Evolutionary conservation across 2,797 vertebrate genomes (phyloP).

Genomic region (Clarias laeviceps): DNA sequence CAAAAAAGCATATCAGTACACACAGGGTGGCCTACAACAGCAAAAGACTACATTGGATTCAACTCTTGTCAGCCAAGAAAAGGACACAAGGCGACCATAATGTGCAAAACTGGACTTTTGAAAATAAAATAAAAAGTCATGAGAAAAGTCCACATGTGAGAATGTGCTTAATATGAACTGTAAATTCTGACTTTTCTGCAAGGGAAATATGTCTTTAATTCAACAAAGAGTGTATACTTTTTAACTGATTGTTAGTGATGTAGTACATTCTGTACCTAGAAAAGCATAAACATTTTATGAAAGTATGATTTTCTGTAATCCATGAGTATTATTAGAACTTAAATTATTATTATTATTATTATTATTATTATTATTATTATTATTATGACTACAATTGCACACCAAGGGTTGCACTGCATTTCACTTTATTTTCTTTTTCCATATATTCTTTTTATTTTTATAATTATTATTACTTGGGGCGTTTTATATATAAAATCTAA

Average conservation of each 20-base stretch:
- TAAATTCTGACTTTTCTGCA: not conserved
- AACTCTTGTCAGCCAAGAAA: not conserved
- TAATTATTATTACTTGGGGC: no score
- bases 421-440: no score
- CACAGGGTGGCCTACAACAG: not conserved
- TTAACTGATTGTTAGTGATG: not conserved
- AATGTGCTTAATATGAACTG: not conserved
- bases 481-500: no score
- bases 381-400: no score
- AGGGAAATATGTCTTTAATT: not conserved
- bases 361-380: no score
- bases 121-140: not conserved
- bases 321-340: not conserved
- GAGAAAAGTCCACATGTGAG: not conserved
- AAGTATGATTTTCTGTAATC: not conserved
- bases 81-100: not conserved
- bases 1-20: conserved; percentile 11
- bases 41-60: not conserved
- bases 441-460: no score
- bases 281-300: not conserved
- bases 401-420: no score
- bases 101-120: not conserved
- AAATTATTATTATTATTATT: not conserved
- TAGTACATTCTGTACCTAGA: not conserved
- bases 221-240: not conserved